Percentiles rank a stretch among this genome's conserved stretches.
Evolutionary conservation across 92 coral and sea anemone genomes (phyloP).

Genomic region (Actinostola sp.): DNA sequence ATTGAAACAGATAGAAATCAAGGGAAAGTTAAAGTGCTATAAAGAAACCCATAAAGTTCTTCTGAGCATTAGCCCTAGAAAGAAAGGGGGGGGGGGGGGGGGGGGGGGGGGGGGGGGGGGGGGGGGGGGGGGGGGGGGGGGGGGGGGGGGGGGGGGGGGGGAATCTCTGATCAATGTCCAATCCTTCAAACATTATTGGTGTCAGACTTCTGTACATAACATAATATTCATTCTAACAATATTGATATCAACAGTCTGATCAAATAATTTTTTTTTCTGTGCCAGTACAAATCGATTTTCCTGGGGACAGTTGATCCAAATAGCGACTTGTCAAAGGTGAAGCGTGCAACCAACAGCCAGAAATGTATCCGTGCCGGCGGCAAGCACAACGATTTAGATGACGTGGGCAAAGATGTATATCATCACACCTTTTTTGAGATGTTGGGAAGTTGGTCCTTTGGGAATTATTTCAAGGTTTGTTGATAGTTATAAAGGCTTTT

Average conservation of each 20-base stretch:
- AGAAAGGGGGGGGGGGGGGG: too few relatives aligned
- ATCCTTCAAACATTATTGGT: too few relatives aligned
- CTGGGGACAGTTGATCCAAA: slow-evolving; percentile 96
- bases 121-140: too few relatives aligned
- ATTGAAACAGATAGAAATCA: too few relatives aligned
- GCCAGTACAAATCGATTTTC: slow-evolving; percentile 86
- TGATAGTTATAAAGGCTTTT: background rate
- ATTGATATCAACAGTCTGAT: too few relatives aligned
- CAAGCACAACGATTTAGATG: slow-evolving; percentile 94
- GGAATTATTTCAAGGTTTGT: slow-evolving; percentile 92
- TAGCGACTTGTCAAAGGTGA: slow-evolving; percentile 85
- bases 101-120: too few relatives aligned
- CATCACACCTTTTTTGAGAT: slow-evolving; percentile 99
- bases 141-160: background rate
- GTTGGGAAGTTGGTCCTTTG: slow-evolving; percentile 99
- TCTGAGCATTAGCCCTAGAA: too few relatives aligned
- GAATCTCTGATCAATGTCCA: background rate
- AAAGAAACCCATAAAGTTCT: too few relatives aligned
- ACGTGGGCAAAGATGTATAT: slow-evolving; percentile 97
- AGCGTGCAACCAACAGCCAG: slow-evolving; percentile 93
- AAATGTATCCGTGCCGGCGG: slow-evolving; percentile 97
- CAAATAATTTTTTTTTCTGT: background rate
- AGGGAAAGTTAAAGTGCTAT: too few relatives aligned
- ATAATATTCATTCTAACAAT: too few relatives aligned
- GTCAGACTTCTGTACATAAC: too few relatives aligned